A percentile compares a stretch with the other conserved stretches of the same genome.
Evolutionary conservation across 2,113 vertebrate species (phyloP).

Genomic region (Aramus guarauna): DNA sequence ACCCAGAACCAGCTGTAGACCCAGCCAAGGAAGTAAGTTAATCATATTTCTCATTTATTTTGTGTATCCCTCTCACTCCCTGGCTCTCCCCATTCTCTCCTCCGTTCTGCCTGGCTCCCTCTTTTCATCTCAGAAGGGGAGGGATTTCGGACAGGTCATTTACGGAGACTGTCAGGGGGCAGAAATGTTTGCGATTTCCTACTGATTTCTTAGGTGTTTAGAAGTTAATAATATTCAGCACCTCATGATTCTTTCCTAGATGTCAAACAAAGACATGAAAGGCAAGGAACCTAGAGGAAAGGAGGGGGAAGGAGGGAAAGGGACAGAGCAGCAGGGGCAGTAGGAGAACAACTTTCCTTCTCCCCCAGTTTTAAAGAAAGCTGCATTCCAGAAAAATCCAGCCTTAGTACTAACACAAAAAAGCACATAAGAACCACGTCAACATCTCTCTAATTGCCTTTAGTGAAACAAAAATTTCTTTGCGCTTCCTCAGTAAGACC

Average conservation of each 20-base stretch:
- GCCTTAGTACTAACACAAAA: neutral
- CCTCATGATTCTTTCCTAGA: slow-evolving; percentile 79
- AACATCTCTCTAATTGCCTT: neutral
- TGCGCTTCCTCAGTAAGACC: slow-evolving; percentile 50
- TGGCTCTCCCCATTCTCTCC: neutral
- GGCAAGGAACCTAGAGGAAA: slow-evolving; percentile 70
- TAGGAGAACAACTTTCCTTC: neutral
- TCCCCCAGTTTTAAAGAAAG: neutral
- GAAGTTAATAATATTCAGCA: slow-evolving; percentile 80
- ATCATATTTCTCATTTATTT: slow-evolving; percentile 80
- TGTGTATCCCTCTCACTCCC: slow-evolving; percentile 31
- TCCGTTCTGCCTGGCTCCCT: slow-evolving; percentile 68
- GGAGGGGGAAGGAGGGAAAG: slow-evolving; percentile 28
- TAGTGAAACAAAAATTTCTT: slow-evolving; percentile 19
- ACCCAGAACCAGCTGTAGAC: slow-evolving; percentile 90
- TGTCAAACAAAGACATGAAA: slow-evolving; percentile 76
- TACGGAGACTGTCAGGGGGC: slow-evolving; percentile 66
- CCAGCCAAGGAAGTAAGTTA: slow-evolving; percentile 71
- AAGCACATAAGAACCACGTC: neutral
- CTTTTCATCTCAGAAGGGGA: slow-evolving; percentile 72
- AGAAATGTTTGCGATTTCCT: slow-evolving; percentile 72
- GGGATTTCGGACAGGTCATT: slow-evolving; percentile 68
- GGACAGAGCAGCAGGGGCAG: neutral
- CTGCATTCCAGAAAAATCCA: neutral
- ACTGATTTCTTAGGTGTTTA: slow-evolving; percentile 81